Percentiles rank a stretch among this genome's conserved stretches.
Conservation (phyloP, 2,888 invertebrate species). For the Tetrapedia diversipes region DNA sequence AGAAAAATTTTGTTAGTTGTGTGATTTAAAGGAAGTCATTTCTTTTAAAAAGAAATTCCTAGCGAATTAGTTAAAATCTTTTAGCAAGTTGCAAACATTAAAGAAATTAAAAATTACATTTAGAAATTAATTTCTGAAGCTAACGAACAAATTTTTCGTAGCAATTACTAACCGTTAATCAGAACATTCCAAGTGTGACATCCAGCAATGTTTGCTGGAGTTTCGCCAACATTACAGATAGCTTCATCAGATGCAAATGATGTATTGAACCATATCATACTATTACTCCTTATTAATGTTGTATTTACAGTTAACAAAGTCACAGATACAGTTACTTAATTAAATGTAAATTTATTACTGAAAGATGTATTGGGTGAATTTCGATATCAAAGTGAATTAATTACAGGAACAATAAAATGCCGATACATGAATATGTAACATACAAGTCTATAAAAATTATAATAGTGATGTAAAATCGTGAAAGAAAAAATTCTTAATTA, state of each 20-base stretch:
- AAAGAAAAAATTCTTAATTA: too few species aligned
- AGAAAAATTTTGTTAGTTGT: too few species aligned
- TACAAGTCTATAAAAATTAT: too few species aligned
- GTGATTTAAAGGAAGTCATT: too few species aligned
- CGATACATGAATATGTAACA: too few species aligned
- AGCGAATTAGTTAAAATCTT: too few species aligned
- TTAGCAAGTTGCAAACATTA: too few species aligned
- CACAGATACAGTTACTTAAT: not conserved
- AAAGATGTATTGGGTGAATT: too few species aligned
- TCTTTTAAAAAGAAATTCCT: too few species aligned
- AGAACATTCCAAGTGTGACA: not conserved
- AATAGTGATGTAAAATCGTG: too few species aligned
- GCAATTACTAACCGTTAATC: conserved; percentile 6
- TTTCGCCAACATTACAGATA: conserved; percentile 19
- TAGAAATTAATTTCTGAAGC: not conserved
- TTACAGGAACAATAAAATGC: too few species aligned
- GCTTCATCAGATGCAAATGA: conserved; percentile 23
- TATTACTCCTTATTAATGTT: not conserved
- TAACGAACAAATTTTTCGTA: not conserved
- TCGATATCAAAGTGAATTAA: too few species aligned
- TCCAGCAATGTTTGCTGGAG: conserved; percentile 23
- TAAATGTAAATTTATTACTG: not conserved
- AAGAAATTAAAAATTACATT: not conserved
- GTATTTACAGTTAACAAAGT: not conserved
- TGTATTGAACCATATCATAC: conserved; percentile 16